Evolutionary conservation across 2,888 invertebrate genomes (phyloP).

Genomic region (Pammene fasciana): DNA sequence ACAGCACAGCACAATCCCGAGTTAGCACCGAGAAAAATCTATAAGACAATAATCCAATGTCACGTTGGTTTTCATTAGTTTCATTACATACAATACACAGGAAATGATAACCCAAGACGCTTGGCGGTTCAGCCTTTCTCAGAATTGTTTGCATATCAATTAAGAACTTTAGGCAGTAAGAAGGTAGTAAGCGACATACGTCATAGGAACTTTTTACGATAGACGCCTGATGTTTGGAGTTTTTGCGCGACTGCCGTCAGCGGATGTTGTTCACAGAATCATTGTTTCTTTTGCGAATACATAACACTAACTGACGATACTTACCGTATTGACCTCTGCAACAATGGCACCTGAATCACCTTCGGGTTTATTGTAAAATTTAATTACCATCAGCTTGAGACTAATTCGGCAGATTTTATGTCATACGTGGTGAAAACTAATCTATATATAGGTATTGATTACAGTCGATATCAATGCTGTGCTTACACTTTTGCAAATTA

Average conservation of each 20-base stretch:
- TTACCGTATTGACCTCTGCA: slow-evolving; percentile 50
- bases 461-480: too few species aligned
- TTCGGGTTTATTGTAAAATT: slow-evolving; percentile 18
- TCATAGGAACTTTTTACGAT: not conserved
- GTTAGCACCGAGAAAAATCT: slow-evolving; percentile 19
- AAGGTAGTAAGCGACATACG: slow-evolving; percentile 8
- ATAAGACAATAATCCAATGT: slow-evolving; percentile 28
- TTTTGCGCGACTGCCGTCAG: slow-evolving; percentile 40
- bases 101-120: slow-evolving; percentile 2
- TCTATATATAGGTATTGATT: too few species aligned
- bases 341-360: slow-evolving; percentile 48
- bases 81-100: slow-evolving; percentile 21
- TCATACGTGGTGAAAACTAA: too few species aligned
- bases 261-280: slow-evolving; percentile 55
- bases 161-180: too few species aligned
- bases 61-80: not conserved
- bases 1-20: not conserved
- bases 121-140: slow-evolving; percentile 20
- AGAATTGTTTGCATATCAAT: slow-evolving; percentile 7
- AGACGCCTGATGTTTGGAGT: slow-evolving; percentile 34
- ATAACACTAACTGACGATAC: slow-evolving; percentile 50
- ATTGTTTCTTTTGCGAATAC: slow-evolving; percentile 58
- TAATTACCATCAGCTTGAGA: not conserved
- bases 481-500: too few species aligned
- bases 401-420: not conserved